Evolutionary conservation across 2,888 invertebrate species (phyloP).

Genomic region (Lasioglossum lativentre): DNA sequence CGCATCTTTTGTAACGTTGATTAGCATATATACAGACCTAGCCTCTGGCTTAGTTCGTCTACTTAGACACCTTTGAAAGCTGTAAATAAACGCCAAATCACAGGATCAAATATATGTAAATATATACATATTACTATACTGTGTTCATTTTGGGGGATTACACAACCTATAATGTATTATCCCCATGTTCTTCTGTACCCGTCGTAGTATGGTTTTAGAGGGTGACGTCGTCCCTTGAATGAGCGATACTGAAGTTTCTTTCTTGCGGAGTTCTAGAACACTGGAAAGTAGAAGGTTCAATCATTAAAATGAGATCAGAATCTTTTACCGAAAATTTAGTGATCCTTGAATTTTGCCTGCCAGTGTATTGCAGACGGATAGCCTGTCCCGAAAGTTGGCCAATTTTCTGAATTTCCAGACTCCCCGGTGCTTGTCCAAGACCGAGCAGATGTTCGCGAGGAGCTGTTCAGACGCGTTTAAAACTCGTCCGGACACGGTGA

Average conservation of each 20-base stretch:
- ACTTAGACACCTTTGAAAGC: neutral
- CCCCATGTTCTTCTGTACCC: neutral
- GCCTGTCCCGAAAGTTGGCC: neutral
- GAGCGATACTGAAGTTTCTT: too few species aligned
- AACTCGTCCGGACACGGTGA: neutral
- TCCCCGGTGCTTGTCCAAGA: neutral
- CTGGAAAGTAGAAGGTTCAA: neutral
- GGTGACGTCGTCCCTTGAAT: too few species aligned
- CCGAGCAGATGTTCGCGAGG: neutral
- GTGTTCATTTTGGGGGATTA: neutral
- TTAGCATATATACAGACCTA: constrained; percentile 10
- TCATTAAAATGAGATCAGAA: neutral
- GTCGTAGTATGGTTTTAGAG: neutral
- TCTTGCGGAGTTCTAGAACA: neutral
- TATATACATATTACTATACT: neutral
- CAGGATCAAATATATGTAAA: neutral
- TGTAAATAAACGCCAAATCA: constrained; percentile 31
- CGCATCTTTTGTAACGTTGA: constrained; percentile 14
- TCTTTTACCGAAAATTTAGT: too few species aligned
- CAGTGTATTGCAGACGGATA: neutral
- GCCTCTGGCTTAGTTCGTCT: constrained; percentile 17
- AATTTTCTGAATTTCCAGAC: neutral
- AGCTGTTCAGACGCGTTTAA: neutral
- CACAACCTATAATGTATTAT: neutral
- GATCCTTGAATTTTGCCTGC: neutral